These are phyloP conservation scores for Astyanax mexicanus DNA, from an alignment of 2,797 vertebrate species.

Conservation along the genomic window DNA sequence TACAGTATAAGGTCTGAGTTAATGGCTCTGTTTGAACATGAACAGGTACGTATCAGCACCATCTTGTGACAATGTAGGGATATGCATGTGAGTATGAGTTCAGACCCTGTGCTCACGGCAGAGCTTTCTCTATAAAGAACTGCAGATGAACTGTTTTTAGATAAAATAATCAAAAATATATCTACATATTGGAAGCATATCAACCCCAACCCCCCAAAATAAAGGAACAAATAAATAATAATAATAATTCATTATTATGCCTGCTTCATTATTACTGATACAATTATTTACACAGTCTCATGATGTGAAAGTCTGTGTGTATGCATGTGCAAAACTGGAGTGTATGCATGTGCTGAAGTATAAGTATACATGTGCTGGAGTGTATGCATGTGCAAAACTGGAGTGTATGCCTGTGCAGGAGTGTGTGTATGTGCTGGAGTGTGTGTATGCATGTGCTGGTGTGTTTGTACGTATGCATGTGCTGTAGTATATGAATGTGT, in stretches of 20 bases:
- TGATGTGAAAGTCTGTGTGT: neutral
- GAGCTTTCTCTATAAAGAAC: neutral
- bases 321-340: neutral
- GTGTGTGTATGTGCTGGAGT: slow-evolving; percentile 15
- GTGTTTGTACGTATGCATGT: too few relatives aligned
- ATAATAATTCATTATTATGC: too few relatives aligned
- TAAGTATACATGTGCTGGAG: neutral
- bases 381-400: too few relatives aligned
- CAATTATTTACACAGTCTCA: too few relatives aligned
- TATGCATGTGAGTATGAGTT: neutral
- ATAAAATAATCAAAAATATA: too few relatives aligned
- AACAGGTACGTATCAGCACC: too few relatives aligned
- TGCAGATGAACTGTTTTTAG: neutral
- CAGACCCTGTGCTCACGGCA: neutral
- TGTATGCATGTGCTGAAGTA: slow-evolving; percentile 14
- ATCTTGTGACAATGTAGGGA: slow-evolving; percentile 32
- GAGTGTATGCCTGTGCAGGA: neutral
- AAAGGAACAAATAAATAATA: too few relatives aligned
- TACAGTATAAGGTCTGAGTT: too few relatives aligned
- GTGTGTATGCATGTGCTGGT: neutral
- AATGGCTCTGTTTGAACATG: too few relatives aligned
- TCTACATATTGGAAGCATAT: too few relatives aligned
- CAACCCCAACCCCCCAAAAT: too few relatives aligned
- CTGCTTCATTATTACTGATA: too few relatives aligned
- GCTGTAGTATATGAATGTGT: neutral